Base-by-base conservation (phyloP, 92 coral and sea anemone genomes). In the Porites divaricata region DNA sequence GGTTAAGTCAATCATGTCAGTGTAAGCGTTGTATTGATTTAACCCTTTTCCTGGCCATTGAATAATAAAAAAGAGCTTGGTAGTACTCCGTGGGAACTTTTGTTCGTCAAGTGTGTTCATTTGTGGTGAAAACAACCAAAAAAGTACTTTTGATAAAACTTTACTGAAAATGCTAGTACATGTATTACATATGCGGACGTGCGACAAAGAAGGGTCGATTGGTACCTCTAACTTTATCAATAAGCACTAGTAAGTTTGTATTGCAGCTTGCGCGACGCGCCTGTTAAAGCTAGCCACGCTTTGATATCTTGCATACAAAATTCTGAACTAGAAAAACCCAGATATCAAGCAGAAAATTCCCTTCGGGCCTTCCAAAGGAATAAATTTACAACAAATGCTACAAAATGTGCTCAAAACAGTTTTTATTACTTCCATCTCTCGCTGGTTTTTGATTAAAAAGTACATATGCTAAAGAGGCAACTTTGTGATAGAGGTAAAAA, bases 1-100 rank as follows among this genome's bases (percentile, higher is more conserved):
- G 48, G 65, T 74, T 14, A 74, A 74, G 51, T 74, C 78, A 74
- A 51, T 74, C 63, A 52, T 74, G 78, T 74, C 78, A 74, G 78
- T 74, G 62, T 72, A 72, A 45, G 78, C 21, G 78, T 74, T 17
- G 35, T 74, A 74, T 74, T 74, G 48, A 23, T 28, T 4, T 28
- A 57, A 50, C 53, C 53, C 50, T 8, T 35, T 72, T 72, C 6
- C 45, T 35, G 45, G 45, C 45, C 5, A 6, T 35, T 4, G 45
- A 17, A 57, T 41, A 72, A 72, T 48, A 24, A 52, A 22, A 22
- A 22, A 20, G 8, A 45, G 25, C 56, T 57, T 22, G 76, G 48
- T 22, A 13, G n/a, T 13, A 23, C 76, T 72, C 41, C 62, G 61
- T 72, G 41, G 56, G 41, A 41, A 41, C 61, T 72, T 2, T 72